These are phyloP conservation scores for Blastobasis adustella DNA, from an alignment of 2,888 invertebrate species.

Conservation along the genomic window DNA sequence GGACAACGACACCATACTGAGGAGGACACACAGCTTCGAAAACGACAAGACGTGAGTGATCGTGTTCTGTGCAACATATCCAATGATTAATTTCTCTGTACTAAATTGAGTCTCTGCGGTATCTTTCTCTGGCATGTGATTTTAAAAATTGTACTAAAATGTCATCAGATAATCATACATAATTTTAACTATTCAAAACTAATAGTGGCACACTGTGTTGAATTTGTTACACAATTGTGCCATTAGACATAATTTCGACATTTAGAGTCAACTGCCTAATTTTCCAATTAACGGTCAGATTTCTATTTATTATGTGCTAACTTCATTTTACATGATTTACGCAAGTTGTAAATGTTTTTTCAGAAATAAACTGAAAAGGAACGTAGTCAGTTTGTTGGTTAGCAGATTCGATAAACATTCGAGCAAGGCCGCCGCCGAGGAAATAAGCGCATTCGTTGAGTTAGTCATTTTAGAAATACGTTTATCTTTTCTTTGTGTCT, in stretches of 20 bases:
- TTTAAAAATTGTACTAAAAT: conserved; percentile 1
- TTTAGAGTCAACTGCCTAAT: too few species aligned
- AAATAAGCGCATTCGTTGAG: conserved; percentile 20
- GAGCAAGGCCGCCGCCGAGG: conserved; percentile 17
- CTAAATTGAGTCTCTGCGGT: too few species aligned
- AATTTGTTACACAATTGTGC: too few species aligned
- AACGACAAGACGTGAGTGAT: conserved; percentile 89
- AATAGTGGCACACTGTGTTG: too few species aligned
- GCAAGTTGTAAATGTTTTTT: conserved; percentile 19
- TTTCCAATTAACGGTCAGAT: too few species aligned
- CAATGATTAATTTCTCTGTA: too few species aligned
- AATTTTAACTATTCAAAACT: neutral
- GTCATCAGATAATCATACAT: conserved; percentile 1
- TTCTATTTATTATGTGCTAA: too few species aligned
- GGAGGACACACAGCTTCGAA: conserved; percentile 91
- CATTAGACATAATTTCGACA: too few species aligned
- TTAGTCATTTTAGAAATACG: conserved; percentile 15
- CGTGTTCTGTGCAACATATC: neutral
- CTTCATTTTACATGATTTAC: too few species aligned
- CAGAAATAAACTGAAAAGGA: conserved; percentile 24
- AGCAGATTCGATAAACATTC: conserved; percentile 26
- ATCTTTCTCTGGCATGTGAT: conserved; percentile 1
- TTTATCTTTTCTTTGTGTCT: too few species aligned
- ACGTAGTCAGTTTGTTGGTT: conserved; percentile 30
- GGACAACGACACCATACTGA: conserved; percentile 71